Base-by-base conservation (phyloP, 2,113 vertebrate genomes). In the Nematolebias whitei region DNA sequence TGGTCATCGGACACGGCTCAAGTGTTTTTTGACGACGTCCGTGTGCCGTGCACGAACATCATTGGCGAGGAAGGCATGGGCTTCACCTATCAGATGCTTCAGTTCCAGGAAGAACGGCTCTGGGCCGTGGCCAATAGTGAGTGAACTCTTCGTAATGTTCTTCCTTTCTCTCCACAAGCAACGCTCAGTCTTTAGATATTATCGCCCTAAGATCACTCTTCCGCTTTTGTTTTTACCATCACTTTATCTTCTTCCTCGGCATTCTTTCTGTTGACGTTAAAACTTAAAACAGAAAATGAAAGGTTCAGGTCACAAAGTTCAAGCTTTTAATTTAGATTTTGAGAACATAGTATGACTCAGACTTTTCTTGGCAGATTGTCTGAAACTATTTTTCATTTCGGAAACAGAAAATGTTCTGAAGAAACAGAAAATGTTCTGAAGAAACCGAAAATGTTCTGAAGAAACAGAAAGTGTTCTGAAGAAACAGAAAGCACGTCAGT, bases 11-110 rank as follows among this genome's bases (percentile, higher is more conserved):
- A 96, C 47, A 94, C 94, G 10, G 93, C 92, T 5, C 86, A 94
- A 65, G 89, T 95, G 63, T 95, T 93, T 86, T 97, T 96, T 29
- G 93, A 96, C 86, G 93, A 96, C 0, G 93, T 96, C 15, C 87
- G 29, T 0, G 90, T 96, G 16, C 94, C 94, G 11, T 93, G 85
- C 68, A 93, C 78, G 63, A 93, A 94, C 75, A 4, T 96, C 71
- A 96, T 94, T 0, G 91, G 93, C 3, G 86, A 96, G 80, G 94
- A 95, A 87, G 94, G 95, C 80, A 92, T 93, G 91, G 92, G 93
- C 61, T 97, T 97, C 85, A 94, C 86, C 0, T 96, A 95, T 44
- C 94, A 95, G 87, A 96, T 96, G 93, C 83, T 96, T 49, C 93
- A 96, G 48, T 96, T 97, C 88, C 94, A 95, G 82, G 93, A 96